Conservation (phyloP, 2,113 vertebrate genomes). For the Pampusana beccarii region DNA sequence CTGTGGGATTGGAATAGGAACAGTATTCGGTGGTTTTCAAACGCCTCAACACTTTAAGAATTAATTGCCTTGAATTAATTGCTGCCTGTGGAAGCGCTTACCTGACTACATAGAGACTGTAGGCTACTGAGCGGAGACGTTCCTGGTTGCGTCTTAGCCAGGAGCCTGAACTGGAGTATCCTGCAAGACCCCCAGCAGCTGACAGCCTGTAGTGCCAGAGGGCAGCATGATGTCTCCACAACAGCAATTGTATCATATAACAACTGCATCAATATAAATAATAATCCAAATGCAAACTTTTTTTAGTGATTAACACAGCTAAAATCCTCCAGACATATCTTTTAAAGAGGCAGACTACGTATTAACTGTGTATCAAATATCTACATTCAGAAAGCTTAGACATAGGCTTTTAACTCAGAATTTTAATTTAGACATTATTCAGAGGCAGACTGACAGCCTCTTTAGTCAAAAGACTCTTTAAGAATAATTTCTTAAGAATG, state of each 20-base stretch:
- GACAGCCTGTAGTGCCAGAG: neutral
- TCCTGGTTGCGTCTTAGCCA: neutral
- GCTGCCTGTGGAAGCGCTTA: neutral
- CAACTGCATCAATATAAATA: neutral
- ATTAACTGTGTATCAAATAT: neutral
- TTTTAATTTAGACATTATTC: neutral
- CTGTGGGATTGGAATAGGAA: neutral
- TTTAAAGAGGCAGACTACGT: neutral
- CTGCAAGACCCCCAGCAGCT: neutral
- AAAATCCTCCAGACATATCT: neutral
- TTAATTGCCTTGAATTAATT: neutral
- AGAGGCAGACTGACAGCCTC: neutral
- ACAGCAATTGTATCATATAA: neutral
- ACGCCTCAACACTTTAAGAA: neutral
- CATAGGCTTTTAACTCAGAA: neutral
- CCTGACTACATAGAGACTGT: neutral
- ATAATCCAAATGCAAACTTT: neutral
- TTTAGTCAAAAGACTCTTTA: neutral
- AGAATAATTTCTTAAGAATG: neutral
- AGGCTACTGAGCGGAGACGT: neutral
- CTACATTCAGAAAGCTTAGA: neutral
- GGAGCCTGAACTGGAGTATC: fast-evolving
- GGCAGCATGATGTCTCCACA: neutral
- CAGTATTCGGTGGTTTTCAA: neutral
- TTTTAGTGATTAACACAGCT: neutral